Evolutionary conservation across 2,113 vertebrate species (phyloP).

Genomic region (Tenebrosternarchus preto): DNA sequence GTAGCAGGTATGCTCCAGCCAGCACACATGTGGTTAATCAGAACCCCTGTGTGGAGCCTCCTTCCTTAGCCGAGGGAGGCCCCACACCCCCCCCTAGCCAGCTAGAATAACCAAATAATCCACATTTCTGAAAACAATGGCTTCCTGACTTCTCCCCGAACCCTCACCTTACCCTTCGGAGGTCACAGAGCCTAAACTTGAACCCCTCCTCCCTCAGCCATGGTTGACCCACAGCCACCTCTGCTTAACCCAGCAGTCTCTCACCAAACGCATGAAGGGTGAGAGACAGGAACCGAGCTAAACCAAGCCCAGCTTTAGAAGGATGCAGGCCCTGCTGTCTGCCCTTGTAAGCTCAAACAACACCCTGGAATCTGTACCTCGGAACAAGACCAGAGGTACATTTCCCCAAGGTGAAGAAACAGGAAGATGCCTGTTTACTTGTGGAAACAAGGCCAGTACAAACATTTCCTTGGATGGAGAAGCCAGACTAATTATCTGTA

Average conservation of each 20-base stretch:
- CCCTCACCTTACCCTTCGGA: slow-evolving; percentile 70
- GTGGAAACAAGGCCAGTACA: not conserved
- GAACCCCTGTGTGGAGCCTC: slow-evolving; percentile 67
- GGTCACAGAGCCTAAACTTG: slow-evolving; percentile 73
- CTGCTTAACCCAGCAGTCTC: slow-evolving; percentile 66
- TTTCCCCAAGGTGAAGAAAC: not conserved
- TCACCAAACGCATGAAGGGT: slow-evolving; percentile 35
- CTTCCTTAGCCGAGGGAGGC: slow-evolving; percentile 38
- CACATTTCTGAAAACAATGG: slow-evolving; percentile 77
- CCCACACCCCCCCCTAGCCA: slow-evolving; percentile 47
- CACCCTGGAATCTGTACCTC: not conserved
- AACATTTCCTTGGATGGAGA: not conserved
- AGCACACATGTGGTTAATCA: slow-evolving; percentile 70
- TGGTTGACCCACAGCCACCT: slow-evolving; percentile 66
- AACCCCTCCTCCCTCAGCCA: slow-evolving; percentile 57
- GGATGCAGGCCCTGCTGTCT: not conserved
- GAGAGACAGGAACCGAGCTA: slow-evolving; percentile 44
- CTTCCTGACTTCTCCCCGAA: slow-evolving; percentile 75
- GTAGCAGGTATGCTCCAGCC: slow-evolving; percentile 40
- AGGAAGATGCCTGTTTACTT: not conserved
- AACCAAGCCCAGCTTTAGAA: slow-evolving; percentile 60
- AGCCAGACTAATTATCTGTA: not conserved
- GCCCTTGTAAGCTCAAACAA: not conserved
- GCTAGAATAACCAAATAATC: slow-evolving; percentile 79
- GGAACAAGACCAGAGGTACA: too few relatives aligned